Evolutionary conservation across 2,888 invertebrate genomes (phyloP).

Genomic region (Apotomis betuletana): DNA sequence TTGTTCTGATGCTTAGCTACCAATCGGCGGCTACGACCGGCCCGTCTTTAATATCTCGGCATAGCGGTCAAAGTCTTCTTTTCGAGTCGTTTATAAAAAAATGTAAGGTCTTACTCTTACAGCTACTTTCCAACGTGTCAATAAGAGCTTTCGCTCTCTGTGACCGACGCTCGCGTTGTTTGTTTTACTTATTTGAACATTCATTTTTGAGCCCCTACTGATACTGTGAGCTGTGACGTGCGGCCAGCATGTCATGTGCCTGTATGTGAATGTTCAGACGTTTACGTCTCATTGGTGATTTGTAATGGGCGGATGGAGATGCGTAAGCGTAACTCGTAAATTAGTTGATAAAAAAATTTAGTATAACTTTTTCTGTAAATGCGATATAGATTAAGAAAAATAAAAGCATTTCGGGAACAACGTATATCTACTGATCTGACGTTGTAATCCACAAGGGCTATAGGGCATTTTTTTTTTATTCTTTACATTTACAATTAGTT

Average conservation of each 20-base stretch:
- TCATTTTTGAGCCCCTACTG: slow-evolving; percentile 61
- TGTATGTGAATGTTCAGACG: not conserved
- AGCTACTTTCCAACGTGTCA: slow-evolving; percentile 80
- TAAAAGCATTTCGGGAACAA: too few species aligned
- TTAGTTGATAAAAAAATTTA: too few species aligned
- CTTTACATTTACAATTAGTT: too few species aligned
- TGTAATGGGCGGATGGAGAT: not conserved
- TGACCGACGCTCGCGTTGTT: slow-evolving; percentile 72
- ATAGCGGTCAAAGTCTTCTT: slow-evolving; percentile 54
- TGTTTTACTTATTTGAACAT: slow-evolving; percentile 73
- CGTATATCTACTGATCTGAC: too few species aligned
- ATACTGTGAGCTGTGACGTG: slow-evolving; percentile 50
- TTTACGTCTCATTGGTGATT: too few species aligned
- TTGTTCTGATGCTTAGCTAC: slow-evolving; percentile 49
- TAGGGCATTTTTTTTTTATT: too few species aligned
- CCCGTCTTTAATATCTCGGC: slow-evolving; percentile 47
- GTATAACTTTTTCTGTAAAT: too few species aligned
- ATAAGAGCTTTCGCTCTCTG: slow-evolving; percentile 82
- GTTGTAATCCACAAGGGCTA: too few species aligned
- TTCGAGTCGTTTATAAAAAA: slow-evolving; percentile 35
- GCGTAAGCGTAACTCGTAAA: too few species aligned
- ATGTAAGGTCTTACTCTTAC: slow-evolving; percentile 48
- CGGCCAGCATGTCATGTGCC: slow-evolving; percentile 53
- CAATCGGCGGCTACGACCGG: slow-evolving; percentile 40
- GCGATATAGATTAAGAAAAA: too few species aligned